These are phyloP conservation scores for Dryocosmus kuriphilus DNA, from an alignment of 2,888 invertebrate species.

Conservation along the genomic window DNA sequence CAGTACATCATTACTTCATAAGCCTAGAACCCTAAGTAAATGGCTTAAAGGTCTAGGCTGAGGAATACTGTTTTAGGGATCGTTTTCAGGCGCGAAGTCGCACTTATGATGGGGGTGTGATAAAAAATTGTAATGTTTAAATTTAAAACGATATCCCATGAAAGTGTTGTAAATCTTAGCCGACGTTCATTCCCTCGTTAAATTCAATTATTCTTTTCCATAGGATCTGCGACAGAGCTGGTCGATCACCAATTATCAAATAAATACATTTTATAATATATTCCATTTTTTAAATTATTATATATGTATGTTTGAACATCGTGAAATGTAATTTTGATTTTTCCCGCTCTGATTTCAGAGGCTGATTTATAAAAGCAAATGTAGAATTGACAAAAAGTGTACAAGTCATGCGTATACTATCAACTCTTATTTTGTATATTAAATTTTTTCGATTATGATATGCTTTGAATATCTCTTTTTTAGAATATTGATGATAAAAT, in stretches of 20 bases:
- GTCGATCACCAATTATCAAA: background rate
- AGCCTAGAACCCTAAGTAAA: too few relatives aligned
- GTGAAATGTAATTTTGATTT: background rate
- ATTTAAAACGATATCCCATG: background rate
- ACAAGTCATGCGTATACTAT: background rate
- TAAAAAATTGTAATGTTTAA: background rate
- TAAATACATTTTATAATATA: background rate
- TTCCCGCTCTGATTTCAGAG: background rate
- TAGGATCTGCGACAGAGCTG: background rate
- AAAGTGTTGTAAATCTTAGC: background rate
- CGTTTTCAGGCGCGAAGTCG: too few relatives aligned
- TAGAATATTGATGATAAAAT: background rate
- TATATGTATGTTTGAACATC: too few relatives aligned
- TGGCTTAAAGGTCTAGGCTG: too few relatives aligned
- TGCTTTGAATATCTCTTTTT: slow-evolving; percentile 4
- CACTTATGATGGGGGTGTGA: too few relatives aligned
- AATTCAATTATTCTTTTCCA: background rate
- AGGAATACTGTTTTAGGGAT: too few relatives aligned
- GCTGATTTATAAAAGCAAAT: background rate
- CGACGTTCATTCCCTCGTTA: background rate
- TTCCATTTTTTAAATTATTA: too few relatives aligned
- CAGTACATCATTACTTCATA: too few relatives aligned
- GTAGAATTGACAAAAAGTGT: background rate
- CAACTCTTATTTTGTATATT: background rate
- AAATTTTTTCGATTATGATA: background rate